Evolutionary conservation across 2,113 vertebrate species (phyloP).

Genomic region (Ailuropoda melanoleuca): DNA sequence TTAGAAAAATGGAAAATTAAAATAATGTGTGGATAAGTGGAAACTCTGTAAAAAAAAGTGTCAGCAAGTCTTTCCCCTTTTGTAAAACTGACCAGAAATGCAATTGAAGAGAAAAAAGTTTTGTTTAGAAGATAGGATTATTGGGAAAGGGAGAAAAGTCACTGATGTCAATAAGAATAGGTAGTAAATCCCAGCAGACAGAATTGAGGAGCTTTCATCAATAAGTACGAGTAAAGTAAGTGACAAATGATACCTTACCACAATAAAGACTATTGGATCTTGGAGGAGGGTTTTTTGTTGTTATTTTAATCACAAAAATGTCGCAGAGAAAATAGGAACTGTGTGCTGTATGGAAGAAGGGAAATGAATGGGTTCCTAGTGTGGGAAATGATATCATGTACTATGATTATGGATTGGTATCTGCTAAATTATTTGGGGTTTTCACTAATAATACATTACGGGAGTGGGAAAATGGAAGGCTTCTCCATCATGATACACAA

Average conservation of each 20-base stretch:
- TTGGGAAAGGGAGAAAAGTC: not conserved
- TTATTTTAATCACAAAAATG: constrained; percentile 15
- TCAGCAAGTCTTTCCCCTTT: not conserved
- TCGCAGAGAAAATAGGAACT: not conserved
- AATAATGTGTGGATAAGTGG: not conserved
- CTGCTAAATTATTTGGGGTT: not conserved
- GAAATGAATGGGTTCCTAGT: not conserved
- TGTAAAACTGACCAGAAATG: not conserved
- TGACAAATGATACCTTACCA: constrained; percentile 12
- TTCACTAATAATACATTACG: not conserved
- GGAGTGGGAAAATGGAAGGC: not conserved
- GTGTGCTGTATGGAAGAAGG: not conserved
- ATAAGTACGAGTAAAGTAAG: not conserved
- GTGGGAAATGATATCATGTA: not conserved
- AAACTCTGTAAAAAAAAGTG: not conserved
- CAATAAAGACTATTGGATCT: not conserved
- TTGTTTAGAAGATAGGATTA: not conserved
- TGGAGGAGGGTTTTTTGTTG: not conserved
- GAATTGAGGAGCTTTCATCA: not conserved
- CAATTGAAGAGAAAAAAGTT: not conserved
- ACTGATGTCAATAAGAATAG: not conserved
- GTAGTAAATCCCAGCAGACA: not conserved
- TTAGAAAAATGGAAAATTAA: not conserved
- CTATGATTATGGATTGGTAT: not conserved
- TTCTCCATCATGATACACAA: not conserved